These are phyloP conservation scores for Cerceris rybyensis DNA, from an alignment of 2,888 invertebrate species.

Conservation along the genomic window DNA sequence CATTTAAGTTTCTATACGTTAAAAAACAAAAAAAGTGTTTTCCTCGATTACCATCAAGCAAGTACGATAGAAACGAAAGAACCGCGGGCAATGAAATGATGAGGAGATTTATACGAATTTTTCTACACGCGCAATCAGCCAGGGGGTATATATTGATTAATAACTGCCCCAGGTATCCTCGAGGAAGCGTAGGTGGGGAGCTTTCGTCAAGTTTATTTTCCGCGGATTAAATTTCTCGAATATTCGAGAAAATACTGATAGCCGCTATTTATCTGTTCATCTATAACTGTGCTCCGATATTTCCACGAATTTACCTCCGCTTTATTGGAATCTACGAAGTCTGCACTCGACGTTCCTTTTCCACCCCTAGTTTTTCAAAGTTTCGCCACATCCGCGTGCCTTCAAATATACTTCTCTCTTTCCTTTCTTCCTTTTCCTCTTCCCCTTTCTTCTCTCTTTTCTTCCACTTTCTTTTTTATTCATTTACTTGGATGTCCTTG, in stretches of 20 bases:
- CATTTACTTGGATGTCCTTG: too few species aligned
- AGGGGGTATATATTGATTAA: constrained; percentile 27
- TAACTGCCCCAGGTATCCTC: not conserved
- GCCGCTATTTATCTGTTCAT: constrained; percentile 12
- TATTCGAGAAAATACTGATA: constrained; percentile 1
- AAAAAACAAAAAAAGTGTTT: not conserved
- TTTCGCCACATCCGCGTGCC: not conserved
- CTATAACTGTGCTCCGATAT: constrained; percentile 4
- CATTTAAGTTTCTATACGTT: constrained; percentile 12
- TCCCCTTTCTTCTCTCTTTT: too few species aligned
- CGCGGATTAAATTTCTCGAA: constrained; percentile 4
- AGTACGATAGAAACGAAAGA: not conserved
- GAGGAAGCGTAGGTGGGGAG: not conserved
- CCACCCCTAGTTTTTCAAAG: too few species aligned
- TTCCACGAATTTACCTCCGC: constrained; percentile 20
- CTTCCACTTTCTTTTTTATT: too few species aligned
- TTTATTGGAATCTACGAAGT: constrained; percentile 19
- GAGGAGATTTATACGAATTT: constrained; percentile 18
- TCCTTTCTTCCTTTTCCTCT: too few species aligned
- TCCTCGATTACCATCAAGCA: too few species aligned
- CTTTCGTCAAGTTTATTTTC: constrained; percentile 19
- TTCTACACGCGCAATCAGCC: constrained; percentile 1
- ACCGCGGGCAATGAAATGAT: not conserved
- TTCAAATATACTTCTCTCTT: too few species aligned
- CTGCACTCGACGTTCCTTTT: not conserved